These are phyloP conservation scores for Clepsis dumicolana DNA, from an alignment of 2,888 invertebrate species.

Conservation along the genomic window DNA sequence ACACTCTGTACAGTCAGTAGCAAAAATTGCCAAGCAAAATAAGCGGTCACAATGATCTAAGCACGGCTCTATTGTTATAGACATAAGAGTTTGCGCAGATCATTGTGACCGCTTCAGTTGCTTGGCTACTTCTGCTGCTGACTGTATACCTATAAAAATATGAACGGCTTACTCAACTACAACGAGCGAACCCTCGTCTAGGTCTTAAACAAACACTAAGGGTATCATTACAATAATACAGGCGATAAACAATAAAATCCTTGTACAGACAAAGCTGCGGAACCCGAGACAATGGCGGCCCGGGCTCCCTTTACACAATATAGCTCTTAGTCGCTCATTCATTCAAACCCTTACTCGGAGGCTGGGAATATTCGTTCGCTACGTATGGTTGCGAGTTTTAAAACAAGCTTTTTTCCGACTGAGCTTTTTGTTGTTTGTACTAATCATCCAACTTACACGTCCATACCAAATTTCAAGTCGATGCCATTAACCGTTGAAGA, in stretches of 20 bases:
- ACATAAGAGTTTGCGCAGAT: too few species aligned
- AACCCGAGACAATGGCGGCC: conserved; percentile 56
- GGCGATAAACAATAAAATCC: conserved; percentile 43
- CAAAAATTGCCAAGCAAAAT: too few species aligned
- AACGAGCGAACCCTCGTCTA: neutral
- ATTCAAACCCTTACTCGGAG: conserved; percentile 40
- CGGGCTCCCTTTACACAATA: conserved; percentile 57
- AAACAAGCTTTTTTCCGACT: neutral
- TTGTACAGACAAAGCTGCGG: conserved; percentile 50
- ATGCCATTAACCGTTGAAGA: too few species aligned
- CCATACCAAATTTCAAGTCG: too few species aligned
- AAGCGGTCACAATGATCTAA: too few species aligned
- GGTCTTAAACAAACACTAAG: conserved; percentile 28
- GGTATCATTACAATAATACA: conserved; percentile 41
- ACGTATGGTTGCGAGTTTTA: neutral
- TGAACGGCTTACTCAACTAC: neutral
- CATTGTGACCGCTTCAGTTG: too few species aligned
- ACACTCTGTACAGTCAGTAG: too few species aligned
- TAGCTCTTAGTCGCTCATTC: conserved; percentile 51
- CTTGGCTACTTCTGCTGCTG: too few species aligned
- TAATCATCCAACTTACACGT: too few species aligned
- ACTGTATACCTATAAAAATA: conserved; percentile 9
- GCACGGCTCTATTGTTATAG: too few species aligned
- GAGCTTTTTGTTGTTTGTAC: too few species aligned
- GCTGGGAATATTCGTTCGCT: neutral